phyloP scores from a whole-genome alignment of 1,140 invertebrate species.

The Dendroctonus ponderosae region DNA sequence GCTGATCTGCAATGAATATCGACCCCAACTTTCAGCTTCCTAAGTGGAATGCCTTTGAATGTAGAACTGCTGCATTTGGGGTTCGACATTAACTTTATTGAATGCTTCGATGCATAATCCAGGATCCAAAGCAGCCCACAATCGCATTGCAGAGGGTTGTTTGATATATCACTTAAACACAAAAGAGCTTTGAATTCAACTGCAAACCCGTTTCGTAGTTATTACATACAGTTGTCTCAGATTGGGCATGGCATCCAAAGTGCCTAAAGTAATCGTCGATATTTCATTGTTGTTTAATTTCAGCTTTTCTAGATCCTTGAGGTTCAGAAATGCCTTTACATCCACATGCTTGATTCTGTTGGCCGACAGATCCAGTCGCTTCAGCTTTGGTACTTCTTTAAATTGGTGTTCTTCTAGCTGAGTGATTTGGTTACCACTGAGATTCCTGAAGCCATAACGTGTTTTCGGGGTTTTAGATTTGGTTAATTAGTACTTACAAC shows the following conservation, averaged over 20 bases:
- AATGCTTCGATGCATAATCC: slow-evolving; percentile 67
- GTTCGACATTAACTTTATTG: slow-evolving; percentile 66
- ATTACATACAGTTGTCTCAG: slow-evolving; percentile 70
- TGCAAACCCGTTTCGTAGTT: slow-evolving; percentile 1
- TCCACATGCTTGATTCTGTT: slow-evolving; percentile 65
- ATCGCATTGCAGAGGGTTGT: slow-evolving; percentile 78
- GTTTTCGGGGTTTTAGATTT: background rate
- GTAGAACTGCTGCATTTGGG: slow-evolving; percentile 68
- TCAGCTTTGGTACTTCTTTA: slow-evolving; percentile 64
- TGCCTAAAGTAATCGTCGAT: slow-evolving; percentile 61
- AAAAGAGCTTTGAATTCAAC: background rate
- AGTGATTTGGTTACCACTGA: slow-evolving; percentile 76
- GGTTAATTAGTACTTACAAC: slow-evolving; percentile 44
- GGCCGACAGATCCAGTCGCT: slow-evolving; percentile 65
- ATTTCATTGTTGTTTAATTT: slow-evolving; percentile 69
- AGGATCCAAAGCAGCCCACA: slow-evolving; percentile 79
- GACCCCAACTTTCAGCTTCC: slow-evolving; percentile 65
- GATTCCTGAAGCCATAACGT: slow-evolving; percentile 55
- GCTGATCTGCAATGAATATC: slow-evolving; percentile 58
- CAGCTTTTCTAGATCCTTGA: slow-evolving; percentile 64
- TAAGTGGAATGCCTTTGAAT: slow-evolving; percentile 65
- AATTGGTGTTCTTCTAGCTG: slow-evolving; percentile 73
- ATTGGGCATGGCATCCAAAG: slow-evolving; percentile 65
- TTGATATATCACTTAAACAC: slow-evolving; percentile 67
- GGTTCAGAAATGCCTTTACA: slow-evolving; percentile 62